Evolutionary conservation across 2,797 vertebrate genomes (phyloP), one percentile per base, ranked within the genome.

Genomic region (Tadarida brasiliensis): DNA sequence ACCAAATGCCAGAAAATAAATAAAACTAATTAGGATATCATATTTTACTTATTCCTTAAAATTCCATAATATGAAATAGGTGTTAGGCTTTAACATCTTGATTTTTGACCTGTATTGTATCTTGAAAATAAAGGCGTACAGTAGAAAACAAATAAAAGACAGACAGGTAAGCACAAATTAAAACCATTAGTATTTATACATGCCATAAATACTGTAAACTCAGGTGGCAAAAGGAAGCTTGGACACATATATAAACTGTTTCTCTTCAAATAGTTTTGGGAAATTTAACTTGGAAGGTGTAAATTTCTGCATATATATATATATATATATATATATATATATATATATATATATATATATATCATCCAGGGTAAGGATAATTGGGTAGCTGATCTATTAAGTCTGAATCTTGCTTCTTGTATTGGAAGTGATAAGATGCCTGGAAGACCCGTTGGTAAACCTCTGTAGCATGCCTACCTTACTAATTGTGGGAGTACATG

Each of bases 81-180:
- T 49, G 80, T 83, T 92, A 87, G 54, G 65, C 17, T 39, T 61
- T 83, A 22, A 90, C 92, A 49, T 95, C 22, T 59, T 71, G 7
- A 51, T n/a, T 76, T 30, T 33, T 35, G 61, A 51, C 51, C 17
- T 87, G 16, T n/a, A 30, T 47, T 51, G 6, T 74, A 39, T 70
- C 83, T 90, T 70, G 39, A 91, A 95, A 73, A 86, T 95, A 83
- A 51, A 73, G 30, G 2, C 71, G 26, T 54, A 9, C 9, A 74
- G 57, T 44, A 78, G 12, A 51, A 81, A 67, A 80, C 22, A 80
- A 80, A 57, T 26, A 73, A 28, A 87, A 54, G 11, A 30, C 61
- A 86, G 20, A 51, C n/a, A 70, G 10, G 6, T 20, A 74, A 70
- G 47, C 65, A 56, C 5, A 92, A 86, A 47, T 59, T 76, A 74